Evolutionary conservation across 2,888 invertebrate genomes (phyloP), one percentile per base, ranked within the genome.

Genomic region (Yponomeuta sedellus): DNA sequence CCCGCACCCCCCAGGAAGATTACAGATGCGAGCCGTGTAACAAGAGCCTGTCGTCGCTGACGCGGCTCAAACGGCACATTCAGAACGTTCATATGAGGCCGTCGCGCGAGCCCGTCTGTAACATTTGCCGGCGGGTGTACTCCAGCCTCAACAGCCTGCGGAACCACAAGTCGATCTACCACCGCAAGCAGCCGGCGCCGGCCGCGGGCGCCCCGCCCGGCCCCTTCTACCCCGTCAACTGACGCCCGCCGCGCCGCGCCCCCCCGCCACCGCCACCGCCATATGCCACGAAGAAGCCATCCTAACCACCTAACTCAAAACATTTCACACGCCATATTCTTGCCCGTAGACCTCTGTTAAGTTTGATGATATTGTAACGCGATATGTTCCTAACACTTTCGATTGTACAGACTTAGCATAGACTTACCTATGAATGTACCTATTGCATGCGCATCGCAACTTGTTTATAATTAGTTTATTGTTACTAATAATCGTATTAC

Each of bases 131-230:
- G 90, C 95, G 97, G 84, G 96, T 96, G 77, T 97, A 97, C 93
- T 96, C 96, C 93, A 97, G 96, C 84, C 93, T 97, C 81, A 97
- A 97, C 93, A 96, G 96, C 85, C 94, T 97, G 81, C 93, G 97
- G 88, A 97, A 97, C 93, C 97, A 97, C 93, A 96, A 96, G 94
- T 96, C 96, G 89, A 96, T 97, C 93, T 97, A 97, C 92, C 97
- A 97, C 92, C 94, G 97, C 92, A 96, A 96, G 92, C 95, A 95
- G 90, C 94, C 94, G 83, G 92, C 92, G 86, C 92, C 93, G 80
- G 75, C 91, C 74, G 75, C 86, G 73, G 69, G 84, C 73, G 69
- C 77, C 69, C 79, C 77, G 73, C 84, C 79, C 75, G 86, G 88
- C 69, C 82, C 88, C 75, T 86, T 83, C 86, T 87, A 79, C 85